These are phyloP conservation scores for Ceratosolen fusciceps DNA, from an alignment of 1,140 invertebrate genomes.

Conservation along the genomic window DNA sequence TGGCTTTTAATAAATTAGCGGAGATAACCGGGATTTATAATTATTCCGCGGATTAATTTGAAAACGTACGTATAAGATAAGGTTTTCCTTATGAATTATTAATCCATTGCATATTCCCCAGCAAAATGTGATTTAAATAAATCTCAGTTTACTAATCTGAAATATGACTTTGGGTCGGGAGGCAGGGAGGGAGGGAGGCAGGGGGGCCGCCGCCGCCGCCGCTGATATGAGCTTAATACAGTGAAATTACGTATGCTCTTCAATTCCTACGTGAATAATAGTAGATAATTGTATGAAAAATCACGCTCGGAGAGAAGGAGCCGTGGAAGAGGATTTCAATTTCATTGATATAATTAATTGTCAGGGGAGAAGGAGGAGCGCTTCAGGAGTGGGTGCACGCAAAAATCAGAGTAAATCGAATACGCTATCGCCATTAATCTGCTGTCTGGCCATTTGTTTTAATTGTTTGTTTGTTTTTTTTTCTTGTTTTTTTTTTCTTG, in stretches of 20 bases:
- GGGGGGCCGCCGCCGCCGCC: too few relatives aligned
- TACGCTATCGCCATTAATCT: neutral
- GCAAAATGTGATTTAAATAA: conserved; percentile 14
- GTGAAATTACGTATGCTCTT: neutral
- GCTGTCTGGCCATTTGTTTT: too few relatives aligned
- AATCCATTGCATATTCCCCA: neutral
- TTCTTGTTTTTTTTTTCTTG: too few relatives aligned
- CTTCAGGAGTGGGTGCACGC: neutral
- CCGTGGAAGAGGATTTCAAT: neutral
- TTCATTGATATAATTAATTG: neutral
- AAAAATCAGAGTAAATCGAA: neutral
- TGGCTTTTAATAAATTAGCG: neutral
- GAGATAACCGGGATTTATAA: conserved; percentile 5
- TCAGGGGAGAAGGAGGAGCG: neutral
- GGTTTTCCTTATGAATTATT: neutral
- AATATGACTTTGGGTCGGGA: conserved; percentile 1
- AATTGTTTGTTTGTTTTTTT: too few relatives aligned
- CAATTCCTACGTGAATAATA: neutral
- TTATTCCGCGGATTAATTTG: neutral
- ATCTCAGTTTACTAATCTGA: neutral
- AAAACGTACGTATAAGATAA: neutral
- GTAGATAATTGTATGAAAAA: neutral
- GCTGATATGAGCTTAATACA: neutral
- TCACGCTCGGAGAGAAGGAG: neutral
- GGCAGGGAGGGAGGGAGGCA: too few relatives aligned